Evolutionary conservation across 2,888 invertebrate genomes (phyloP), one percentile per base, ranked within the genome.

Genomic region (Eupeodes luniger): DNA sequence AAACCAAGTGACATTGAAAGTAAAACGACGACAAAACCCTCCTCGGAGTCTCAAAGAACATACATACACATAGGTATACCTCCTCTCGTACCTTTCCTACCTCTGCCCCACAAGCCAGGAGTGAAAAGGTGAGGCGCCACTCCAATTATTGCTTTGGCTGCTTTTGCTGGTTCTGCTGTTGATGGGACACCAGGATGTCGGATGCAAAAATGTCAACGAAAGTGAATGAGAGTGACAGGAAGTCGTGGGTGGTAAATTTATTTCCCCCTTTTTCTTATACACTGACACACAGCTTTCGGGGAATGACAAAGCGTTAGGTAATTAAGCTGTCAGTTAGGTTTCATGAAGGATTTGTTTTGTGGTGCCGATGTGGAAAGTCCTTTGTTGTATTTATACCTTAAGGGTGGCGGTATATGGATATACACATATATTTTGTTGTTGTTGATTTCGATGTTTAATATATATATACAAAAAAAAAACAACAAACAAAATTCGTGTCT

Each of bases 281-380:
- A 81, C 77, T 88, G 85, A 88, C 84, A 88, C 84, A 88, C 77
- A 67, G 88, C 88, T 88, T 88, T 85, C 67, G 78, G 78, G 86
- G 78, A 85, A 88, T 88, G 88, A 88, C 88, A 88, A 88, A 88
- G 88, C 88, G 88, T 85, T 85, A 88, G 88, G 88, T 88, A 88
- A 88, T 88, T 88, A 88, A 88, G 84, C 88, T 88, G 88, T 88
- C 88, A 88, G 88, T 84, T 84, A 84, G 81, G 78, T 85, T 88
- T 88, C 85, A 78, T 77, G 83, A 85, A 88, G 81, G 81, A 85
- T 88, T 88, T 88, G 81, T 49, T 70, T 88, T 81, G 78, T 78
- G 75, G 78, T 70, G 57, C 77, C 53, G 49, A 16, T 85, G 66
- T 70, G 67, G 69, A 62, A 51, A 66, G 81, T 75, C 70, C 69